Base-by-base conservation (phyloP, 2,888 invertebrate genomes). In the Cecidostiba fungosa region DNA sequence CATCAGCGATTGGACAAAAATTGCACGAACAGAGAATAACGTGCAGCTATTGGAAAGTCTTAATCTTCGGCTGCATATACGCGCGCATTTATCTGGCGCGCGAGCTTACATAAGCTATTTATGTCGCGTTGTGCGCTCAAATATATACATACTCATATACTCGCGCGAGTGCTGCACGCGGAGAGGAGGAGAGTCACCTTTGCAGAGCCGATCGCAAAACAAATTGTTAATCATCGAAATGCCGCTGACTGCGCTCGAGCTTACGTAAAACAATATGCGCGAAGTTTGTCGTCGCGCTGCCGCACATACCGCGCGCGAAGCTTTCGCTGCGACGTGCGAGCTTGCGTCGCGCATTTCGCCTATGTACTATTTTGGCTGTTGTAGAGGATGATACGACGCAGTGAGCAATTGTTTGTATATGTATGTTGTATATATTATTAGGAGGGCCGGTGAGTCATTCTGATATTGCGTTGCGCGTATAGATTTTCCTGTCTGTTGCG, bases 141-240 rank as follows among this genome's bases (percentile, higher is more conserved):
- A 54, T 50, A 47, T 62, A 12, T 16, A 43, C n/a, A 10, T 19
- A 47, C 36, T 10, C 32, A n/a, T n/a, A n/a, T n/a, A 50, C 23
- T 19, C 43, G 19, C 32, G 59, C 23, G n/a, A 32, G 66, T 10
- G 43, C 82, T 12, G 62, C 82, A 32, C 29, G 62, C 14, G n/a
- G 54, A 54, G 23, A 26, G 5, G 62, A 82, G 76, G 91, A 92
- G 92, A 93, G 93, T 92, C 93, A 92, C 92, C 92, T 92, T 76
- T 81, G 72, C 85, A 39, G 54, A 32, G 90, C 89, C 91, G 91
- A 92, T 92, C 92, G 91, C 92, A 91, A 91, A 92, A 92, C 91
- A 92, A 92, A 93, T 93, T 92, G 92, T 92, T 92, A 92, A 92
- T 93, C 92, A 91, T 92, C 92, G 92, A 93, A 93, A 92, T 91